These are phyloP conservation scores for Apis dorsata DNA, from an alignment of 1,140 invertebrate species.

Conservation along the genomic window DNA sequence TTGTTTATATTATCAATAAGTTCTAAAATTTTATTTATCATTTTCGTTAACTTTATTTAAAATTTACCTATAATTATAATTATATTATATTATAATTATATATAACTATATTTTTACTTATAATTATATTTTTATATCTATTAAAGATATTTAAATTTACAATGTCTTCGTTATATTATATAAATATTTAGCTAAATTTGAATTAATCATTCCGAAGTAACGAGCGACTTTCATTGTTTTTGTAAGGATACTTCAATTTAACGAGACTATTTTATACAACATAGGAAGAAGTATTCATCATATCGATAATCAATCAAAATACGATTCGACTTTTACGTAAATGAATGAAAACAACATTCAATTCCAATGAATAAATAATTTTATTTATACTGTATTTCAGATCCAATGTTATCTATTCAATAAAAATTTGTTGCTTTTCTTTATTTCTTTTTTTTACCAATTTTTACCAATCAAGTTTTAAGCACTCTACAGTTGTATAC, in stretches of 20 bases:
- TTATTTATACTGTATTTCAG: not conserved
- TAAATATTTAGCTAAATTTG: not conserved
- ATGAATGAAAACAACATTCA: conserved; percentile 1
- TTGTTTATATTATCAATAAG: not conserved
- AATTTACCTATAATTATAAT: not conserved
- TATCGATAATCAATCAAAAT: not conserved
- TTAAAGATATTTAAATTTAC: not conserved
- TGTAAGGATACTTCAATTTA: not conserved
- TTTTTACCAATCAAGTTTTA: not conserved
- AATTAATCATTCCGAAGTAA: conserved; percentile 16
- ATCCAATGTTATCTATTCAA: not conserved
- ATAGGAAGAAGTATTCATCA: not conserved
- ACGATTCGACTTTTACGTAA: not conserved
- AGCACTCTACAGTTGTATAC: not conserved
- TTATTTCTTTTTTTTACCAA: not conserved
- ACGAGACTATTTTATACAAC: not conserved
- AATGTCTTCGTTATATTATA: not conserved
- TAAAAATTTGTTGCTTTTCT: not conserved
- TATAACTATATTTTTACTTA: not conserved
- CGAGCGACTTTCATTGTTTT: not conserved
- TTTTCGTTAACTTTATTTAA: not conserved
- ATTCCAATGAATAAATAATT: conserved; percentile 2
- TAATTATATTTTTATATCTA: not conserved
- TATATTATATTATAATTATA: not conserved
- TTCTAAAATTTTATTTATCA: not conserved